Evolutionary conservation across 2,888 invertebrate genomes (phyloP).

Genomic region (Tholera decimalis): DNA sequence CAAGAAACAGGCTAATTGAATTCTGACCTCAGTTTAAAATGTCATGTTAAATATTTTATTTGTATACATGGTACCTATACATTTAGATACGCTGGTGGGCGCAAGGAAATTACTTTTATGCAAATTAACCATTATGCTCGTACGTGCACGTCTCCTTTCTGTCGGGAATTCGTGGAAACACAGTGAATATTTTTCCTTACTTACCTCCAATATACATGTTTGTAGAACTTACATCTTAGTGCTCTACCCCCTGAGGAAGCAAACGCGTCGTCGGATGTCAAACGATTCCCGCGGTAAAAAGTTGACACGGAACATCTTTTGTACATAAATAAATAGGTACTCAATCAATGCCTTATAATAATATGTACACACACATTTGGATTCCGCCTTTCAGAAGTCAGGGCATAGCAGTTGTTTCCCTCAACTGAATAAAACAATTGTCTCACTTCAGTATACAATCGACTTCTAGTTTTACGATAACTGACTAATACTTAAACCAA

Average conservation of each 20-base stretch:
- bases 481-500: not conserved
- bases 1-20: slow-evolving; percentile 22
- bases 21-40: slow-evolving; percentile 43
- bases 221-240: slow-evolving; percentile 20
- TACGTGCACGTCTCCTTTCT: slow-evolving; percentile 69
- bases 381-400: not conserved
- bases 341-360: slow-evolving; percentile 35
- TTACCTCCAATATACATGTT: slow-evolving; percentile 34
- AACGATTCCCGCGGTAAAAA: slow-evolving; percentile 26
- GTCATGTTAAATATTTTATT: slow-evolving; percentile 41
- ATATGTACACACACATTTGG: slow-evolving; percentile 1
- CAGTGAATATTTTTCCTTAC: slow-evolving; percentile 32
- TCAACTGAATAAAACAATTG: not conserved
- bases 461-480: not conserved
- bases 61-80: slow-evolving; percentile 16
- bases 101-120: slow-evolving; percentile 83
- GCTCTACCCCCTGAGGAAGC: slow-evolving; percentile 30
- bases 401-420: not conserved
- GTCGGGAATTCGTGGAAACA: slow-evolving; percentile 23
- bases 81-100: slow-evolving; percentile 40
- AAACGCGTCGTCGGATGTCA: slow-evolving; percentile 35
- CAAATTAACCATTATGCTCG: slow-evolving; percentile 76
- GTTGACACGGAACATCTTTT: slow-evolving; percentile 28
- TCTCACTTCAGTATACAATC: not conserved
- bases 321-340: slow-evolving; percentile 28